Percentiles rank a stretch among this genome's conserved stretches.
These are phyloP conservation scores for Hymenopus coronatus DNA, from an alignment of 2,888 invertebrate species.

Conservation along the genomic window DNA sequence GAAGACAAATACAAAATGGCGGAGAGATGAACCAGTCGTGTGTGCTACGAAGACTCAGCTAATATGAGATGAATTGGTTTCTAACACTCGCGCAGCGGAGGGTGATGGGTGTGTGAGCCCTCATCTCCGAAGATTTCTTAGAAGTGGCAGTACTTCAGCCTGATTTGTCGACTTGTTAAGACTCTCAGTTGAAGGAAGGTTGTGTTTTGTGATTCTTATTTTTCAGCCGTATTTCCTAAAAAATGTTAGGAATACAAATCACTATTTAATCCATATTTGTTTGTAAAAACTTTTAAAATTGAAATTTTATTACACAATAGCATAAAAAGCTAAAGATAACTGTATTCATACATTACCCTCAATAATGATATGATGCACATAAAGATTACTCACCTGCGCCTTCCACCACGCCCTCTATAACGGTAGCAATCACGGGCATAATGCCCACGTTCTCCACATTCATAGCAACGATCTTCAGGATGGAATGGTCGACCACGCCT, in stretches of 20 bases:
- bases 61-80: conserved; percentile 11
- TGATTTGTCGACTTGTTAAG: conserved; percentile 22
- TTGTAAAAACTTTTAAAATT: neutral
- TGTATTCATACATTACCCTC: neutral
- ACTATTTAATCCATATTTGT: conserved; percentile 25
- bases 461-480: conserved; percentile 90
- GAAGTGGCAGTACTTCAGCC: conserved; percentile 16
- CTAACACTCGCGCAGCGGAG: conserved; percentile 16
- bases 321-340: neutral
- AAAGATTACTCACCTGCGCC: conserved; percentile 40
- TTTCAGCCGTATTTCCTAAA: conserved; percentile 36
- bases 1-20: conserved; percentile 20
- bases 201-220: conserved; percentile 30
- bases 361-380: neutral
- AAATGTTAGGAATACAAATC: conserved; percentile 35
- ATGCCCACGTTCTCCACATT: conserved; percentile 91
- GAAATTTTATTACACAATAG: neutral
- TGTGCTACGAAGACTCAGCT: conserved; percentile 17
- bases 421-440: conserved; percentile 88
- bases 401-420: conserved; percentile 53
- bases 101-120: conserved; percentile 16
- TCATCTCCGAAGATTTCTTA: conserved; percentile 18
- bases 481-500: conserved; percentile 70
- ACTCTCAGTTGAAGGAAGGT: conserved; percentile 22
- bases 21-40: conserved; percentile 15